Evolutionary conservation across 2,888 invertebrate genomes (phyloP).

Genomic region (Drosophila multiciliata): DNA sequence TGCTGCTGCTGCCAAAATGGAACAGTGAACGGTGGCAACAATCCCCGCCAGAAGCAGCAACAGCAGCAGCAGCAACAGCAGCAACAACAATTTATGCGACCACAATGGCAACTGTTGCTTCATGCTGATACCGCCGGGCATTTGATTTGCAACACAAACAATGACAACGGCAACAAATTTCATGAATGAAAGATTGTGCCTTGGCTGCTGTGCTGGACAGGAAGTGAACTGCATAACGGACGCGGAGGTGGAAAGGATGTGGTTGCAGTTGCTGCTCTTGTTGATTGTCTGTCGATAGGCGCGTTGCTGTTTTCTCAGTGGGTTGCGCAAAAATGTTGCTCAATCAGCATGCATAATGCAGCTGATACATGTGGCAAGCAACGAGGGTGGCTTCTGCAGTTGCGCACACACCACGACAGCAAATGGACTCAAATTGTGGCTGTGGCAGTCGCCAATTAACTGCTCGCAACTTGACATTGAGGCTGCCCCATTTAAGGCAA

Average conservation of each 20-base stretch:
- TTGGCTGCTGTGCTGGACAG: constrained; percentile 60
- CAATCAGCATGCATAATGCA: constrained; percentile 79
- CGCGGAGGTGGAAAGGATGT: constrained; percentile 81
- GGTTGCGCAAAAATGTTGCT: constrained; percentile 81
- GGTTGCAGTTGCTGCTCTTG: constrained; percentile 61
- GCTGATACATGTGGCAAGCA: constrained; percentile 49
- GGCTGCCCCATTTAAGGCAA: constrained; percentile 54
- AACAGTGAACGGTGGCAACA: constrained; percentile 65
- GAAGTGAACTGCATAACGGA: constrained; percentile 79
- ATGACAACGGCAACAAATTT: constrained; percentile 82
- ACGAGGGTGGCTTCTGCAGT: constrained; percentile 78
- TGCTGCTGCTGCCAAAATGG: constrained; percentile 68
- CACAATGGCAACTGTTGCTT: constrained; percentile 48
- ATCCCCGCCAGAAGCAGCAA: constrained; percentile 55
- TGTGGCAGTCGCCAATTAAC: constrained; percentile 64
- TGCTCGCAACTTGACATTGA: constrained; percentile 73
- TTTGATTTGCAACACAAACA: constrained; percentile 82
- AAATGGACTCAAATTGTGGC: constrained; percentile 61
- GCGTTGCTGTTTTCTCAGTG: constrained; percentile 81
- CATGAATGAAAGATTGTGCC: constrained; percentile 79
- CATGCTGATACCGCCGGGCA: constrained; percentile 65
- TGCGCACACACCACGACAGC: constrained; percentile 29
- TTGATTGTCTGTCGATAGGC: constrained; percentile 74
- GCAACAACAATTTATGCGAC: constrained; percentile 64
- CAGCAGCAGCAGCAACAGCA: constrained; percentile 45